Evolutionary conservation across 2,888 invertebrate species (phyloP).

Genomic region (Trilocha varians): DNA sequence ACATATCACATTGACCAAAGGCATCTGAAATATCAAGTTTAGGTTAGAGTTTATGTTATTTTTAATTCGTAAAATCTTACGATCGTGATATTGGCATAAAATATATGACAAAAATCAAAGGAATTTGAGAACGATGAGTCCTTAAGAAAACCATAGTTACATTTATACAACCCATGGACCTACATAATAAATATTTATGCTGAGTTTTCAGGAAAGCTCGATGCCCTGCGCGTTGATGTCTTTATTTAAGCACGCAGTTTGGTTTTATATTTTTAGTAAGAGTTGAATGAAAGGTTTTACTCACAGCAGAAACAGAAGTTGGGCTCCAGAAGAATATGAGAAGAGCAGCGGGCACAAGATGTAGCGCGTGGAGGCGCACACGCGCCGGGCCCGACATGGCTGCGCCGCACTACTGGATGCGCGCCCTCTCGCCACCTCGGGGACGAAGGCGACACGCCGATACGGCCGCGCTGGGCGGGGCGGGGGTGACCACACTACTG

Average conservation of each 20-base stretch:
- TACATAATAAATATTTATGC: too few relatives aligned
- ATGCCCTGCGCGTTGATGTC: conserved; percentile 33
- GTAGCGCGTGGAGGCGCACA: conserved; percentile 52
- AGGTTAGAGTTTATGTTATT: too few relatives aligned
- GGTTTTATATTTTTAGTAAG: background rate
- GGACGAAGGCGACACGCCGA: conserved; percentile 30
- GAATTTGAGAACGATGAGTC: too few relatives aligned
- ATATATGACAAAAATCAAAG: too few relatives aligned
- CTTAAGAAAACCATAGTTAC: too few relatives aligned
- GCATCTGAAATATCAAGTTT: too few relatives aligned
- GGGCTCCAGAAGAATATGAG: conserved; percentile 42
- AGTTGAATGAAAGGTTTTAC: conserved; percentile 21
- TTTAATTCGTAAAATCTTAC: too few relatives aligned
- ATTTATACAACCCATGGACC: too few relatives aligned
- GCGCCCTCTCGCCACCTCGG: conserved; percentile 39
- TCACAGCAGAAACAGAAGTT: conserved; percentile 47
- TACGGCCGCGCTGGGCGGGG: conserved; percentile 36
- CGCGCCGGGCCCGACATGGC: conserved; percentile 72
- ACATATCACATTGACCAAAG: too few relatives aligned
- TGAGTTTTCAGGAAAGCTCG: background rate
- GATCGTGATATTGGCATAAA: too few relatives aligned
- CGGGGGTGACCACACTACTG: conserved; percentile 47
- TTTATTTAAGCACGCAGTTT: conserved; percentile 4
- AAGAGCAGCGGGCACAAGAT: conserved; percentile 46
- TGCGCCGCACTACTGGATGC: conserved; percentile 66